Evolutionary conservation across 2,888 invertebrate species (phyloP).

Genomic region (Allolobophora icterica): DNA sequence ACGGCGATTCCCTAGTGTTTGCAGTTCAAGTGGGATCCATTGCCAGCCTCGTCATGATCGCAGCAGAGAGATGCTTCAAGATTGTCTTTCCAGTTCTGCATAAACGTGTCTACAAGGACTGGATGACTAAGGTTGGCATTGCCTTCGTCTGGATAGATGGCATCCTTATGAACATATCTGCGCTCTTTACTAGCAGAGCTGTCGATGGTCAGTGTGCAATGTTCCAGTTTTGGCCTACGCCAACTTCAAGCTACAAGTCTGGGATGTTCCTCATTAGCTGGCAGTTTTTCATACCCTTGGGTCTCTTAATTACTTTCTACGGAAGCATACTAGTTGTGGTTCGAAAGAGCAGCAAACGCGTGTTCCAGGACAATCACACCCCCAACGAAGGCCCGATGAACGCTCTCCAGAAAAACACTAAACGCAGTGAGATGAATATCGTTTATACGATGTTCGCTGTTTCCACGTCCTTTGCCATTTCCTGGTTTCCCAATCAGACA

Average conservation of each 20-base stretch:
- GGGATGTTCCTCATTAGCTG: neutral
- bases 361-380: neutral
- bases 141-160: neutral
- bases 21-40: neutral
- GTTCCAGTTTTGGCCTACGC: neutral
- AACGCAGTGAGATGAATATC: neutral
- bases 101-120: neutral
- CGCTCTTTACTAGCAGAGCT: neutral
- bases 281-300: conserved; percentile 6
- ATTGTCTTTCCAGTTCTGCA: neutral
- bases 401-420: conserved; percentile 4
- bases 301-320: neutral
- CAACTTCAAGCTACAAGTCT: neutral
- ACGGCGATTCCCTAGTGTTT: neutral
- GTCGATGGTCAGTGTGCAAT: neutral
- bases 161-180: neutral
- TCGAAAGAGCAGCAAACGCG: neutral
- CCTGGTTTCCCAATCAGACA: conserved; percentile 2
- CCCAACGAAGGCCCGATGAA: neutral
- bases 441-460: neutral
- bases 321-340: neutral
- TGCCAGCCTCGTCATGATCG: conserved; percentile 9
- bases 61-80: neutral
- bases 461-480: neutral
- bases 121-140: neutral